Base-by-base conservation (phyloP, 2,113 vertebrate genomes). In the Larimichthys crocea region DNA sequence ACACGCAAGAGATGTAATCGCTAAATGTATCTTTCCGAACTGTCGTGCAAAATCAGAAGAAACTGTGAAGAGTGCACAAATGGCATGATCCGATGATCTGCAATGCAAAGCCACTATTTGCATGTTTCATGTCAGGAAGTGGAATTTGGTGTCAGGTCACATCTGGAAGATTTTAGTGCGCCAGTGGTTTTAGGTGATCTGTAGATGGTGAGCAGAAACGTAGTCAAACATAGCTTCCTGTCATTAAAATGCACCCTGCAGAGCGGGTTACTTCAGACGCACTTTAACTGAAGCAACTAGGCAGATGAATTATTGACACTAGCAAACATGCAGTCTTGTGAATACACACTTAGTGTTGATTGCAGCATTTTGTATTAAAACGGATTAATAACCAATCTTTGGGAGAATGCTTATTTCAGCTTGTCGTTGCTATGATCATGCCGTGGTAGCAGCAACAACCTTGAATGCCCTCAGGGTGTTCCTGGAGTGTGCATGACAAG, bases 201-300 rank as follows among this genome's bases (percentile, higher is more conserved):
- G 50, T 60, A 50, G n/a, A 65, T 57, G 49, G 24, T 10, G 8
- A 75, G 11, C 15, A 11, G 56, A 10, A 20, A 61, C 26, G 69
- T 69, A 50, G 77, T 85, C 29, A 52, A 69, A 87, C 10, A 2
- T 67, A 65, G 46, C 77, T 90, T 90, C 87, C 85, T 87, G 80
- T 80, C 78, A 50, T 84, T 83, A 86, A 86, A 86, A 82, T 42
- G 17, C 64, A 24, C 74, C 68, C 29, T 79, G 48, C 46, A 78
- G 62, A 56, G 75, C 74, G 19, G 24, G 5, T 50, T 50, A 52
- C 44, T 69, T 59, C 60, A 76, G 14, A 26, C 44, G 59, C 17
- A 20, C 60, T 82, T 52, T 71, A 42, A 82, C 49, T 19, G 53
- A 17, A 87, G 55, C 42, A 76, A 42, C 26, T 56, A 7, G 20